phyloP scores from a whole-genome alignment of 1,140 invertebrate species.

The Euglossa dilemma region DNA sequence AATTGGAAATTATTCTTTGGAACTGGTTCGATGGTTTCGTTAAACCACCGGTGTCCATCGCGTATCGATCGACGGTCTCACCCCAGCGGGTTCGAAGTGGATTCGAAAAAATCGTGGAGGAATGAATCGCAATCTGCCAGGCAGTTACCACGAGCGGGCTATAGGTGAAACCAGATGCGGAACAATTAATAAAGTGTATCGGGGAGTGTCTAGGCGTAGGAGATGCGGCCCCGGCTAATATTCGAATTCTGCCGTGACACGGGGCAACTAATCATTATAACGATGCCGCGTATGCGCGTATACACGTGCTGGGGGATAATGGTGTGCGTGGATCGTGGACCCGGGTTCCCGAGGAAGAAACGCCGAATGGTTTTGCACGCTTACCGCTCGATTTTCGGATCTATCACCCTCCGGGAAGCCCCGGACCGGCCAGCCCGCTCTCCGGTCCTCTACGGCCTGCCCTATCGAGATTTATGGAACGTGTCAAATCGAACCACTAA shows the following conservation, averaged over 20 bases:
- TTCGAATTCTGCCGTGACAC: conserved; percentile 75
- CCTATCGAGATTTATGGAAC: conserved; percentile 75
- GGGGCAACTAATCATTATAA: conserved; percentile 75
- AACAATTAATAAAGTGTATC: conserved; percentile 55
- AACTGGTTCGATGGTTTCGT: background rate
- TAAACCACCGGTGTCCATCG: background rate
- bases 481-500: conserved; percentile 75
- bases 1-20: no score
- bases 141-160: background rate
- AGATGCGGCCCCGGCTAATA: conserved; percentile 64
- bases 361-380: conserved; percentile 53
- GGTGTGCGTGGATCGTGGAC: background rate
- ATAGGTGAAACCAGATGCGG: conserved; percentile 24
- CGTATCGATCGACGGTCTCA: background rate
- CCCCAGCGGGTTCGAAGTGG: background rate
- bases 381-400: conserved; percentile 67
- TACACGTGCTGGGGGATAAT: conserved; percentile 19
- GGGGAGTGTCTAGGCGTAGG: conserved; percentile 25
- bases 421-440: conserved; percentile 46
- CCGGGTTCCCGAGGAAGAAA: conserved; percentile 58
- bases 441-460: conserved; percentile 61
- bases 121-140: background rate
- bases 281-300: conserved; percentile 63
- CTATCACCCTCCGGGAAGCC: conserved; percentile 65
- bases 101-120: background rate